These are phyloP conservation scores for Blastobasis adustella DNA, from an alignment of 2,888 invertebrate species.

Conservation along the genomic window DNA sequence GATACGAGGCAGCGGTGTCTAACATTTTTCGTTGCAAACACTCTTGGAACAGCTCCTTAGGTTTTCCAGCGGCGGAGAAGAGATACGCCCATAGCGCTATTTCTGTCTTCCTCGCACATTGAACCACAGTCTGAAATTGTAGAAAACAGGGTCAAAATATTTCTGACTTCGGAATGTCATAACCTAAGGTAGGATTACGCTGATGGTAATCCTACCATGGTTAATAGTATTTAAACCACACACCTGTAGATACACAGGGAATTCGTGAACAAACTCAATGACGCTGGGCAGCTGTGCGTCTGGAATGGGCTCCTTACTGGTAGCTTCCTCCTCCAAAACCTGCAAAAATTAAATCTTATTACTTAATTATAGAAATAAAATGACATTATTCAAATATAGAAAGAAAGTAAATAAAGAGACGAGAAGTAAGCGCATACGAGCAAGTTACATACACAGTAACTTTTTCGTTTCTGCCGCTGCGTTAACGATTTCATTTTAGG, in stretches of 20 bases:
- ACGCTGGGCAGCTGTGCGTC: conserved; percentile 98
- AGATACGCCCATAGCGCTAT: conserved; percentile 99
- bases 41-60: conserved; percentile 95
- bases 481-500: no score
- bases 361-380: no score
- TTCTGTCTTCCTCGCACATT: conserved; percentile 99
- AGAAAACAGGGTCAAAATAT: conserved; percentile 1
- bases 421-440: no score
- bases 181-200: background rate
- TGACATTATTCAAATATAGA: no score
- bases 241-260: conserved; percentile 91
- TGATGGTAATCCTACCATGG: no score
- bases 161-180: background rate
- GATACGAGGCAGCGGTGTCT: conserved; percentile 97
- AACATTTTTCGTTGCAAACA: conserved; percentile 92
- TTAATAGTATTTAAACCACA: conserved; percentile 1
- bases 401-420: no score
- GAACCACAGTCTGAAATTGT: conserved; percentile 89
- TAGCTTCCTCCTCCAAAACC: conserved; percentile 95
- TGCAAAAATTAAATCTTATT: conserved; percentile 37
- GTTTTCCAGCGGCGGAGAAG: conserved; percentile 97
- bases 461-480: no score
- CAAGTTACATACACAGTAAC: no score
- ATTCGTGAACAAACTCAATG: conserved; percentile 98
- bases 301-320: conserved; percentile 98